Evolutionary conservation across 1,140 invertebrate genomes (phyloP).

Genomic region (Drosophila watanabei): DNA sequence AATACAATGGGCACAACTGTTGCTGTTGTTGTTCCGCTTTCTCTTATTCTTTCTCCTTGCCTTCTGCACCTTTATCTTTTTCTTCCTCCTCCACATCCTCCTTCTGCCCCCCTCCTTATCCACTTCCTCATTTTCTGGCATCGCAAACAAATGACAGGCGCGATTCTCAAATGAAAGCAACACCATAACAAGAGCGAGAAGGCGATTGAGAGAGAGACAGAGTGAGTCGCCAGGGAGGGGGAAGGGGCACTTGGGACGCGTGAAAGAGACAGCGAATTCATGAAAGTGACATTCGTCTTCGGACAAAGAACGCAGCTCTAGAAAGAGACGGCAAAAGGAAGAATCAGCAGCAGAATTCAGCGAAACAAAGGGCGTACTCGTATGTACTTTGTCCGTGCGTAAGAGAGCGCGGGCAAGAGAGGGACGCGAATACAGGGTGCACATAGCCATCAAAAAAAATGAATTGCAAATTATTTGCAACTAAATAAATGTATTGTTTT

Average conservation of each 20-base stretch:
- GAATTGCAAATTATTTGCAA: neutral
- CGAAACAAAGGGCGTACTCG: slow-evolving; percentile 11
- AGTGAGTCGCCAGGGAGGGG: neutral
- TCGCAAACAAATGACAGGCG: slow-evolving; percentile 61
- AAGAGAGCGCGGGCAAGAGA: no score
- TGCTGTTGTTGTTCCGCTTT: slow-evolving; percentile 40
- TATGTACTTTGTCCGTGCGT: neutral
- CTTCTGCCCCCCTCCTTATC: neutral
- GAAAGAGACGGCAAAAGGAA: slow-evolving; percentile 13
- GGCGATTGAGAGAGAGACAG: slow-evolving; percentile 1
- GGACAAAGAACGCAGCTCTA: slow-evolving; percentile 30
- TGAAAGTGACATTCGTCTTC: slow-evolving; percentile 81
- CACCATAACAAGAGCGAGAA: slow-evolving; percentile 17
- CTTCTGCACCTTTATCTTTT: neutral
- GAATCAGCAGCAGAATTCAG: neutral
- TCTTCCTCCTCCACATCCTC: slow-evolving; percentile 1
- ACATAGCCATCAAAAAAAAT: neutral
- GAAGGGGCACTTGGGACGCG: neutral
- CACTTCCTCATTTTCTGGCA: slow-evolving; percentile 13
- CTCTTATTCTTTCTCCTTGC: neutral
- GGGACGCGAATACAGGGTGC: slow-evolving; percentile 32
- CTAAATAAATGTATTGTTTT: no score
- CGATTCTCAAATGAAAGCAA: slow-evolving; percentile 58
- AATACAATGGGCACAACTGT: slow-evolving; percentile 74
- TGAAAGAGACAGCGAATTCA: slow-evolving; percentile 10